Evolutionary conservation across 2,888 invertebrate species (phyloP).

Genomic region (Nymphalis c-album): DNA sequence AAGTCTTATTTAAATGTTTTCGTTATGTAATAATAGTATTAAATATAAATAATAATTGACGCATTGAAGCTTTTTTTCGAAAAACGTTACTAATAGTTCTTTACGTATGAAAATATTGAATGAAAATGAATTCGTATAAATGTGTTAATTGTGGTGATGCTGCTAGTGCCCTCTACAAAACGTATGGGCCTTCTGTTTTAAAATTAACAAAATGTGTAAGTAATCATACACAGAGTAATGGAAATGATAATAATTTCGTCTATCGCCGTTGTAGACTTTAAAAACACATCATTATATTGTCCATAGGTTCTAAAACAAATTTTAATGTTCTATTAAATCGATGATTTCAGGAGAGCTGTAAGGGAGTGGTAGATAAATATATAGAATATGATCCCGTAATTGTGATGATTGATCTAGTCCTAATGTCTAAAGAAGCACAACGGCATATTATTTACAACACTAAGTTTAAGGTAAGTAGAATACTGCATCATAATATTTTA

Average conservation of each 20-base stretch:
- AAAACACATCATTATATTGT: not conserved
- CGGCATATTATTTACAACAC: slow-evolving; percentile 92
- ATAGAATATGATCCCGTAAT: slow-evolving; percentile 95
- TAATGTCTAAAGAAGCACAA: slow-evolving; percentile 91
- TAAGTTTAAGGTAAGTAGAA: slow-evolving; percentile 84
- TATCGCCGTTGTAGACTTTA: too few relatives aligned
- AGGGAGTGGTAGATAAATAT: slow-evolving; percentile 91
- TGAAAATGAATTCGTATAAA: slow-evolving; percentile 50
- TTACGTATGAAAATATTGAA: slow-evolving; percentile 7
- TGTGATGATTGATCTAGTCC: slow-evolving; percentile 90
- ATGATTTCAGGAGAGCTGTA: slow-evolving; percentile 86
- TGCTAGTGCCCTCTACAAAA: slow-evolving; percentile 83
- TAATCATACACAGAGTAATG: slow-evolving; percentile 36
- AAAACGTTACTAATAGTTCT: too few relatives aligned
- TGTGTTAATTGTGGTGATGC: slow-evolving; percentile 87
- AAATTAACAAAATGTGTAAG: slow-evolving; percentile 89
- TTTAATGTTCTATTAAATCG: too few relatives aligned
- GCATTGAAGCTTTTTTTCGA: too few relatives aligned
- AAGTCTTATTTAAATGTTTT: too few relatives aligned
- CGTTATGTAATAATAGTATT: too few relatives aligned
- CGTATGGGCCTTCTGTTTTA: slow-evolving; percentile 86
- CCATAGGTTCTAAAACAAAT: too few relatives aligned
- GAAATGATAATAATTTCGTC: too few relatives aligned
- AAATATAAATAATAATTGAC: too few relatives aligned
- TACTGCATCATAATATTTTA: too few relatives aligned